phyloP scores from a whole-genome alignment of 1,140 invertebrate species.

The Ips typographus region DNA sequence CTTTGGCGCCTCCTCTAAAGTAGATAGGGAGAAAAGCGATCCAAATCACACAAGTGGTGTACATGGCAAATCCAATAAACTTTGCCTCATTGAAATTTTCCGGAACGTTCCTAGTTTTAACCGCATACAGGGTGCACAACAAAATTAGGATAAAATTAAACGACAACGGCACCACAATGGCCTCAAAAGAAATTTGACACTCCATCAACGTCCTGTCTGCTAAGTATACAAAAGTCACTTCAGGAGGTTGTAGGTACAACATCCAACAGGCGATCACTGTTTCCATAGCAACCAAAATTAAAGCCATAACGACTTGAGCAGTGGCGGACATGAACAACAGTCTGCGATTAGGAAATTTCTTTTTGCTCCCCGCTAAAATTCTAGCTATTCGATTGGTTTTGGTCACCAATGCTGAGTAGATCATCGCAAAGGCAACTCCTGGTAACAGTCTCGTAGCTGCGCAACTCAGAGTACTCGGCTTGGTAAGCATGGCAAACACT shows the following conservation, averaged over 20 bases:
- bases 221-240: constrained; percentile 62
- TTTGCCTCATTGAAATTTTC: constrained; percentile 89
- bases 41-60: constrained; percentile 87
- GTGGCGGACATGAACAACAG: constrained; percentile 64
- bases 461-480: constrained; percentile 68
- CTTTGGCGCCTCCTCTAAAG: constrained; percentile 73
- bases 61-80: constrained; percentile 85
- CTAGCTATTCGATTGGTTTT: constrained; percentile 86
- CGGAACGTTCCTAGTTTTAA: constrained; percentile 84
- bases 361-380: constrained; percentile 81
- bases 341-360: constrained; percentile 76
- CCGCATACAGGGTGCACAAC: constrained; percentile 80
- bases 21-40: constrained; percentile 86
- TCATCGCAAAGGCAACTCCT: constrained; percentile 78
- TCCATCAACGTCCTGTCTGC: constrained; percentile 62
- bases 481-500: constrained; percentile 70
- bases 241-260: constrained; percentile 69
- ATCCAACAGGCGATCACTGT: constrained; percentile 67
- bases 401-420: constrained; percentile 80
- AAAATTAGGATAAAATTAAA: constrained; percentile 79
- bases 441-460: constrained; percentile 69
- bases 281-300: constrained; percentile 70
- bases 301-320: constrained; percentile 66
- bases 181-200: constrained; percentile 69
- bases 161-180: constrained; percentile 73